Percentiles rank a stretch among this genome's conserved stretches.
Evolutionary conservation across 2,113 vertebrate species (phyloP).

Genomic region (Donacobius atricapilla): DNA sequence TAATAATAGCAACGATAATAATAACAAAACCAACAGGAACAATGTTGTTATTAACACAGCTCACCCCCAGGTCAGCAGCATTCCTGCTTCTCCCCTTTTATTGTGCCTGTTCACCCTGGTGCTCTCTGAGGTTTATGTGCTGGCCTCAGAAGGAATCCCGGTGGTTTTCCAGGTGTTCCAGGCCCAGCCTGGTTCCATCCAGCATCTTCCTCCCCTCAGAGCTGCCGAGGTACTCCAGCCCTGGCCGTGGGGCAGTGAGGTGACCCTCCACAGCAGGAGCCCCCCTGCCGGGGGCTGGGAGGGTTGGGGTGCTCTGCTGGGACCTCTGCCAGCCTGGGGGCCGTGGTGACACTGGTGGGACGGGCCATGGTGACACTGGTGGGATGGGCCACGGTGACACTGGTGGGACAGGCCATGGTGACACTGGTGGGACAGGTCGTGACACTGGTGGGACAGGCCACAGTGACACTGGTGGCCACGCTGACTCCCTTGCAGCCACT

Average conservation of each 20-base stretch:
- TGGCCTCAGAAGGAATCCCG: not conserved
- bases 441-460: no score
- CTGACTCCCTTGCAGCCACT: no score
- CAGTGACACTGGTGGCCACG: no score
- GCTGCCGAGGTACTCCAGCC: not conserved
- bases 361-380: not conserved
- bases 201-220: fast-evolving
- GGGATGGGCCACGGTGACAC: no score
- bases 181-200: not conserved
- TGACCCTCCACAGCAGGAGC: not conserved
- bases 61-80: not conserved
- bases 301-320: fast-evolving
- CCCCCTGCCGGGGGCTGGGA: not conserved
- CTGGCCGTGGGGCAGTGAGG: not conserved
- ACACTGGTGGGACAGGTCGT: no score
- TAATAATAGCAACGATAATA: fast-evolving
- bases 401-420: no score
- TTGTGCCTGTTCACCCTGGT: fast-evolving
- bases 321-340: not conserved
- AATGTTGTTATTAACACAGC: fast-evolving
- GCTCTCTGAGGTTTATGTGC: no score
- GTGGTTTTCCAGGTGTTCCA: not conserved
- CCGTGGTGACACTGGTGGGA: not conserved
- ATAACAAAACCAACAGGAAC: fast-evolving
- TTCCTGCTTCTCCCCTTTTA: not conserved